Percentiles rank a stretch among this genome's conserved stretches.
Evolutionary conservation across 2,888 invertebrate genomes (phyloP).

Genomic region (Scrobipalpa costella): DNA sequence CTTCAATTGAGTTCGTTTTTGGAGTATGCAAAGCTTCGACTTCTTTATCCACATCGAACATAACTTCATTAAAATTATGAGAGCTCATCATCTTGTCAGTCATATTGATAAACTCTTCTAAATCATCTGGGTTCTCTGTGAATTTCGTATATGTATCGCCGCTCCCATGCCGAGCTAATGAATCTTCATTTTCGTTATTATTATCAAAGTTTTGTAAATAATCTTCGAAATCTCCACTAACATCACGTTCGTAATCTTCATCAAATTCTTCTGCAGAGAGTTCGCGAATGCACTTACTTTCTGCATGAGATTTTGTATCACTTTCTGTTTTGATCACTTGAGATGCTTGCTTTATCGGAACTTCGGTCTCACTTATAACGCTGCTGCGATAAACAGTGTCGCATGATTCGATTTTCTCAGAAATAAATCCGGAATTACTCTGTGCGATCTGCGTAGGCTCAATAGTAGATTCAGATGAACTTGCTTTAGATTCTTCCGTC

Average conservation of each 20-base stretch:
- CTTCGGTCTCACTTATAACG: neutral
- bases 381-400: neutral
- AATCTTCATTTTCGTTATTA: conserved; percentile 37
- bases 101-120: conserved; percentile 70
- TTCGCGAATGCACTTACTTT: conserved; percentile 34
- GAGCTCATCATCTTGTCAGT: conserved; percentile 66
- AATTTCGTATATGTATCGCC: conserved; percentile 76
- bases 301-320: conserved; percentile 28
- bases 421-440: conserved; percentile 40
- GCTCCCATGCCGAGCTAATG: conserved; percentile 62
- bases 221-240: conserved; percentile 55
- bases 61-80: conserved; percentile 42
- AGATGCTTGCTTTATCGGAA: neutral
- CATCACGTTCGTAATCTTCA: conserved; percentile 57
- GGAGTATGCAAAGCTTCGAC: conserved; percentile 65
- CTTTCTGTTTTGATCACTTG: neutral
- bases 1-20: conserved; percentile 65
- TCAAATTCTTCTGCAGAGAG: conserved; percentile 57
- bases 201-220: conserved; percentile 50
- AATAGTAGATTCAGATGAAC: conserved; percentile 7
- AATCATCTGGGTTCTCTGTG: conserved; percentile 64
- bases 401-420: conserved; percentile 37
- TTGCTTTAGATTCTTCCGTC: conserved; percentile 41
- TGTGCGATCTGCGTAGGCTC: conserved; percentile 26
- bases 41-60: conserved; percentile 43